Conservation (phyloP, 2,113 vertebrate genomes). For the Platichthys stellatus region DNA sequence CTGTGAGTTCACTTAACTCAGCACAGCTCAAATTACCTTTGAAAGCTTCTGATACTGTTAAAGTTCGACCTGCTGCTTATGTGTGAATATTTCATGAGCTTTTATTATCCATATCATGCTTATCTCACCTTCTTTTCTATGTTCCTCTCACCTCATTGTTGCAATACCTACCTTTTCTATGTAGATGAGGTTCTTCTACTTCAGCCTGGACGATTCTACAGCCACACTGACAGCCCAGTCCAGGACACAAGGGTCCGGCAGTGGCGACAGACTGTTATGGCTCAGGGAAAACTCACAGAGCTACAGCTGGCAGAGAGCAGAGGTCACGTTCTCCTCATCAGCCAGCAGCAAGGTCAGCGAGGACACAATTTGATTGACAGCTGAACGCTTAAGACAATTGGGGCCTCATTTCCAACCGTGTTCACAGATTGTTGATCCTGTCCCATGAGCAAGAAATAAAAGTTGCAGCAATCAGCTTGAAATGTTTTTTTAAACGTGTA, state of each 20-base stretch:
- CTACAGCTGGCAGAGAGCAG: constrained; percentile 78
- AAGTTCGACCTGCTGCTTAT: too few relatives aligned
- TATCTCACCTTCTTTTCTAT: not conserved
- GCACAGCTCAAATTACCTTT: not conserved
- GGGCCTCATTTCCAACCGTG: not conserved
- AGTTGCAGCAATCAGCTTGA: too few relatives aligned
- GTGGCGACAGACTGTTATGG: constrained; percentile 70
- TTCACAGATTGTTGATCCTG: not conserved
- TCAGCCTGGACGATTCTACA: constrained; percentile 52
- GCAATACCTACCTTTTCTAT: not conserved
- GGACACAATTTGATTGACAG: not conserved
- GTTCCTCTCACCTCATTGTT: not conserved
- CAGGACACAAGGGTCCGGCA: constrained; percentile 54
- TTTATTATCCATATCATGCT: not conserved
- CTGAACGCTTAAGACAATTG: not conserved
- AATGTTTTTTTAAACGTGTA: too few relatives aligned
- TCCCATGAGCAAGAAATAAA: not conserved
- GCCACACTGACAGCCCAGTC: constrained; percentile 53
- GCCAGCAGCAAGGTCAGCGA: constrained; percentile 74
- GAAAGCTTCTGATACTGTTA: not conserved
- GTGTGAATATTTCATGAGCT: not conserved
- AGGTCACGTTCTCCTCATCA: constrained; percentile 71
- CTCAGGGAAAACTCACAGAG: constrained; percentile 35
- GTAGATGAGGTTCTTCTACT: constrained; percentile 80
- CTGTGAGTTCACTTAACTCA: constrained; percentile 61